Base-by-base conservation (phyloP, 2,888 invertebrate genomes). In the Nycteola revayana region DNA sequence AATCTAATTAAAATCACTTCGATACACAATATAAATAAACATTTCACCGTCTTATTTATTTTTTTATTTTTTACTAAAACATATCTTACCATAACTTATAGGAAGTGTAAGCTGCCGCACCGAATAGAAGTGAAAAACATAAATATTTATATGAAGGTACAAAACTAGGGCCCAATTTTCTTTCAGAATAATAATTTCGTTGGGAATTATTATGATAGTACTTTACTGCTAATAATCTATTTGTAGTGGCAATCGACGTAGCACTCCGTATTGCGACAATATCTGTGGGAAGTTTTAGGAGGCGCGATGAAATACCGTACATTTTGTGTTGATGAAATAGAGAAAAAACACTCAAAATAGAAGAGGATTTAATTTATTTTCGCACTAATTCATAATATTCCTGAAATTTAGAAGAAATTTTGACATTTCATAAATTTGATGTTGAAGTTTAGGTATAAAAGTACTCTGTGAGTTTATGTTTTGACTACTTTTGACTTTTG, bases 21-120 rank as follows among this genome's bases (percentile, higher is more conserved):
- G n/a, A n/a, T n/a, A n/a, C n/a, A n/a, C n/a, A n/a, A n/a, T n/a
- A n/a, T n/a, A n/a, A n/a, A n/a, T n/a, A n/a, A n/a, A n/a, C n/a
- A n/a, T n/a, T n/a, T n/a, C n/a, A n/a, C n/a, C n/a, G n/a, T n/a
- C n/a, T n/a, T n/a, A n/a, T n/a, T n/a, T n/a, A n/a, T n/a, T n/a
- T n/a, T n/a, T n/a, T n/a, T n/a, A 14, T 14, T 14, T 14, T 14
- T 3, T 14, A 3, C 14, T 5, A 14, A 14, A 14, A 14, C 14
- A 2, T 9, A 5, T 62, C 72, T 69, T 60, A 84, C 87, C 84
- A 87, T 3, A 75, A 51, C 57, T 74, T 78, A 35, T 81, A 86
- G 0, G 84, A 70, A 3, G 79, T 60, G 34, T 67, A 86, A 1
- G 77, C 60, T 28, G 67, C 62, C 43, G 75, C 72, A 26, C 84